Evolutionary conservation across 2,888 invertebrate genomes (phyloP).

Genomic region (Diaperis boleti): DNA sequence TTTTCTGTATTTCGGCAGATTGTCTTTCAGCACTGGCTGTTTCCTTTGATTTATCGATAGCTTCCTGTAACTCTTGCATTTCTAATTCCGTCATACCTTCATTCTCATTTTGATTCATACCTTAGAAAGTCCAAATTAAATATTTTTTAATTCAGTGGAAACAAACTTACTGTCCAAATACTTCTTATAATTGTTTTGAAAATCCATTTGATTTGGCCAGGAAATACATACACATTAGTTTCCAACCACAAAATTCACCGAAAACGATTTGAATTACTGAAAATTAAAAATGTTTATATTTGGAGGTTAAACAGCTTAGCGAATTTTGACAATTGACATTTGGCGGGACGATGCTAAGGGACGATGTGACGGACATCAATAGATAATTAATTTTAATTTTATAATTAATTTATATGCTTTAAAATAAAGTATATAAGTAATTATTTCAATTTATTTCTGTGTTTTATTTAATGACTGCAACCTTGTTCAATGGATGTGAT

Average conservation of each 20-base stretch:
- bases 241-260: not conserved
- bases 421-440: too few species aligned
- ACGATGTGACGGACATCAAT: too few species aligned
- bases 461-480: too few species aligned
- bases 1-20: not conserved
- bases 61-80: conserved; percentile 13
- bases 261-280: not conserved
- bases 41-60: conserved; percentile 14
- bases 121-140: not conserved
- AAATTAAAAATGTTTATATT: conserved; percentile 4
- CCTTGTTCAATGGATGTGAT: too few species aligned
- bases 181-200: conserved; percentile 3
- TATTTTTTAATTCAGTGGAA: not conserved
- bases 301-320: not conserved
- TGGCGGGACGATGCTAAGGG: conserved; percentile 13
- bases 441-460: too few species aligned
- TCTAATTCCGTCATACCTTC: conserved; percentile 3
- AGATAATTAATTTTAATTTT: too few species aligned
- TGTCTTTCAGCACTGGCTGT: conserved; percentile 4
- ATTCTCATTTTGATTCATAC: not conserved
- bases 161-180: conserved; percentile 8
- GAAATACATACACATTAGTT: not conserved
- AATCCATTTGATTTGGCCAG: not conserved
- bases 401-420: too few species aligned
- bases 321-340: conserved; percentile 17